Percentiles rank a stretch among this genome's conserved stretches.
Evolutionary conservation across 2,113 vertebrate genomes (phyloP).

Genomic region (Oenanthe melanoleuca): DNA sequence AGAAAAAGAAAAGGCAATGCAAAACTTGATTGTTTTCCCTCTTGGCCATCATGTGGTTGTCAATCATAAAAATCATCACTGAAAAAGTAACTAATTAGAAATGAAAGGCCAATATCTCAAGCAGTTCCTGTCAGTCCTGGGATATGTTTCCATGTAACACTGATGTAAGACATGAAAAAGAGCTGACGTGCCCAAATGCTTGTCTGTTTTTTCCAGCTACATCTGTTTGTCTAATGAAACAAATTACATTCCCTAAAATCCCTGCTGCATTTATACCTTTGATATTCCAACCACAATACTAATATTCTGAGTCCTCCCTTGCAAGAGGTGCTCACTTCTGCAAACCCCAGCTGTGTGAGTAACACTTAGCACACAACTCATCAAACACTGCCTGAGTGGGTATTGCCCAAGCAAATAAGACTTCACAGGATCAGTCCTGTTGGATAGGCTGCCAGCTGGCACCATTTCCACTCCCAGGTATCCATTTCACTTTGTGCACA

Average conservation of each 20-base stretch:
- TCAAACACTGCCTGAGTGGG: not conserved
- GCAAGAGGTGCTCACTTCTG: not conserved
- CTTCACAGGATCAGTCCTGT: not conserved
- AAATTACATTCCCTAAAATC: not conserved
- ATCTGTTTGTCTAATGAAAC: not conserved
- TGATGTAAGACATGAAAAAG: constrained; percentile 12
- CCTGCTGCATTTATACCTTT: not conserved
- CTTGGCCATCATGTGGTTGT: not conserved
- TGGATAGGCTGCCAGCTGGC: not conserved
- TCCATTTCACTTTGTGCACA: not conserved
- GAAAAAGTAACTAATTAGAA: constrained; percentile 19
- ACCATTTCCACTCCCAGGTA: not conserved
- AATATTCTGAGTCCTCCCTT: not conserved
- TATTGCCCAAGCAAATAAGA: not conserved
- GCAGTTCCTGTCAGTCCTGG: not conserved
- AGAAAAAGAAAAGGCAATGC: not conserved
- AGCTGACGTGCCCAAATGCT: not conserved
- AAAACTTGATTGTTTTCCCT: constrained; percentile 9
- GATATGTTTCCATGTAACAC: not conserved
- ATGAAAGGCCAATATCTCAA: not conserved
- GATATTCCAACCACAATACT: not conserved
- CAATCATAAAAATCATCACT: constrained; percentile 13
- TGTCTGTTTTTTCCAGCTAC: not conserved
- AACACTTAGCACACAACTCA: not conserved
- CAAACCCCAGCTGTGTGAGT: not conserved